Conservation (phyloP, 2,888 invertebrate species). For the Drosophila neonasuta region DNA sequence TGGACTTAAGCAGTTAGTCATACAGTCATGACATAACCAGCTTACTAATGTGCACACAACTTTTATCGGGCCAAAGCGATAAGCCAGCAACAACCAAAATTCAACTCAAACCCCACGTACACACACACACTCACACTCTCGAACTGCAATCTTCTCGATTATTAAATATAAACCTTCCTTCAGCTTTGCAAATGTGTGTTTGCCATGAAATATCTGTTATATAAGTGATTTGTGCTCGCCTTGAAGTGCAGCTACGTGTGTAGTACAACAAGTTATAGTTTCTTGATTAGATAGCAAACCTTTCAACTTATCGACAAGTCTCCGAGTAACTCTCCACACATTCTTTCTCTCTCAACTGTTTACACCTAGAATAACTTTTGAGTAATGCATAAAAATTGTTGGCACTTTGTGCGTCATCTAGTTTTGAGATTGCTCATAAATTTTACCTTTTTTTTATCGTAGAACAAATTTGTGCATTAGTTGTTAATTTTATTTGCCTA, state of each 20-base stretch:
- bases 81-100: conserved; percentile 34
- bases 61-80: conserved; percentile 43
- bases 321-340: neutral
- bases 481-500: neutral
- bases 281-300: conserved; percentile 51
- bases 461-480: neutral
- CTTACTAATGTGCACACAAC: conserved; percentile 22
- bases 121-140: neutral
- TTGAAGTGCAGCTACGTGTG: conserved; percentile 22
- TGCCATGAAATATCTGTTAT: conserved; percentile 35
- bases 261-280: conserved; percentile 14
- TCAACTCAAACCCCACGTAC: conserved; percentile 21
- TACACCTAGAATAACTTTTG: neutral
- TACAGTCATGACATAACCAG: conserved; percentile 42
- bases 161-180: conserved; percentile 48
- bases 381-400: neutral
- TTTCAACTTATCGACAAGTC: conserved; percentile 18
- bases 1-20: conserved; percentile 34
- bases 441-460: neutral
- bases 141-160: conserved; percentile 26
- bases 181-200: conserved; percentile 11
- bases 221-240: conserved; percentile 25
- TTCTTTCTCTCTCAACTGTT: neutral
- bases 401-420: neutral
- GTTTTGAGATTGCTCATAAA: neutral